Evolutionary conservation across 1,140 invertebrate genomes (phyloP), one percentile per base, ranked within the genome.

Genomic region (Diorhabda carinulata): DNA sequence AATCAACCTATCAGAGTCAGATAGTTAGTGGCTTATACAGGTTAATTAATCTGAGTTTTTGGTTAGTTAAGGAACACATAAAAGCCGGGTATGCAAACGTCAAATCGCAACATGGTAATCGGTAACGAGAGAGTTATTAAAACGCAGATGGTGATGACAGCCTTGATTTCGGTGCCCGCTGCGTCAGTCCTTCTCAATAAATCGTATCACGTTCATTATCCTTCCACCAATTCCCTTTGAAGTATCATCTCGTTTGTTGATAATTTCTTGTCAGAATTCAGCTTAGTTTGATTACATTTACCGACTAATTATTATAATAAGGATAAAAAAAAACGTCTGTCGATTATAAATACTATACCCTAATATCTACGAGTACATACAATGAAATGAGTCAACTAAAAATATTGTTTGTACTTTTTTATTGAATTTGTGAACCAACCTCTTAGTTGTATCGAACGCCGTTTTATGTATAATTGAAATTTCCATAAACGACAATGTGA

Each of bases 1-100:
- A 60, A 66, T 70, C 63, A 69, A 77, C 68, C 75, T 72, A 77
- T 77, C 76, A 77, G 64, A 67, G 62, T 58, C 76, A 77, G 74
- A 70, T 73, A 74, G 74, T 75, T 75, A 75, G 73, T 61, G 74
- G 74, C 70, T 77, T 77, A 73, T 76, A 67, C 72, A 71, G 72
- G 74, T 77, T 77, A 77, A 77, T 77, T 72, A 77, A 77, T 75
- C 73, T 71, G 70, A 75, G 76, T 77, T 77, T 75, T 75, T 77
- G 76, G 74, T 77, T 75, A 74, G 75, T 77, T 77, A 75, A 73
- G 70, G 73, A 74, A 69, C 74, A 70, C 74, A 77, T 75, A 75
- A 77, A 77, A 71, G 76, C 70, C 56, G 66, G 69, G 70, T 72
- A 72, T 69, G 70, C 69, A 72, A 63, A 75, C 69, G 72, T 72